phyloP scores from a whole-genome alignment of 2,113 vertebrate genomes.

The Prinia subflava region DNA sequence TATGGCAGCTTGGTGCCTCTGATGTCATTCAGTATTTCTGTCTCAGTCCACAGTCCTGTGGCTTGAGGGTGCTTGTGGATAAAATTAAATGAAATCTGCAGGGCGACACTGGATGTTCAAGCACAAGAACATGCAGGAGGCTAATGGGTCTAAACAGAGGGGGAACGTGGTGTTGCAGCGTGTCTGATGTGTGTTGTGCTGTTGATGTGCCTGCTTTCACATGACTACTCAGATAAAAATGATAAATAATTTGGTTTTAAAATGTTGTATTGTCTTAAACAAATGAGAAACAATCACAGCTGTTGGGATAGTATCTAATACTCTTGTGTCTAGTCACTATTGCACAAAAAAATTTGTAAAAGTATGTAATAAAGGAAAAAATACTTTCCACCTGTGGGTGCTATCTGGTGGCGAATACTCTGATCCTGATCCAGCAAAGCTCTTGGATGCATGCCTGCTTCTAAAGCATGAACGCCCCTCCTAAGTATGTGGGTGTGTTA shows the following conservation, averaged over 20 bases:
- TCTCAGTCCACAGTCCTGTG: not conserved
- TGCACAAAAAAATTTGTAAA: not conserved
- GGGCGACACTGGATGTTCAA: not conserved
- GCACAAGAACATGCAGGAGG: not conserved
- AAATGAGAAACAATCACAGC: not conserved
- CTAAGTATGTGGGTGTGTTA: not conserved
- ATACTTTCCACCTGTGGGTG: conserved; percentile 23
- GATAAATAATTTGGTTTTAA: not conserved
- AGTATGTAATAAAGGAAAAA: not conserved
- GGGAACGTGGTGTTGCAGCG: not conserved
- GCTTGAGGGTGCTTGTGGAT: not conserved
- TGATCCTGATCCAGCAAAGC: not conserved
- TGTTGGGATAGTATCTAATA: not conserved
- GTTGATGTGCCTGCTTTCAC: not conserved
- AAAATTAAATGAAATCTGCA: not conserved
- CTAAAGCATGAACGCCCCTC: not conserved
- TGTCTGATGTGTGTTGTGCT: not conserved
- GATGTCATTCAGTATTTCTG: not conserved
- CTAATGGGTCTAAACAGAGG: not conserved
- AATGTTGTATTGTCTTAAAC: not conserved
- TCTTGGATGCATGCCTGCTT: not conserved
- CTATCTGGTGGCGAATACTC: conserved; percentile 26
- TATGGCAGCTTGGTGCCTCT: not conserved
- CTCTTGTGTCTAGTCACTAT: not conserved
- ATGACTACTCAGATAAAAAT: not conserved